Evolutionary conservation across 2,113 vertebrate species (phyloP).

Genomic region (Egretta garzetta): DNA sequence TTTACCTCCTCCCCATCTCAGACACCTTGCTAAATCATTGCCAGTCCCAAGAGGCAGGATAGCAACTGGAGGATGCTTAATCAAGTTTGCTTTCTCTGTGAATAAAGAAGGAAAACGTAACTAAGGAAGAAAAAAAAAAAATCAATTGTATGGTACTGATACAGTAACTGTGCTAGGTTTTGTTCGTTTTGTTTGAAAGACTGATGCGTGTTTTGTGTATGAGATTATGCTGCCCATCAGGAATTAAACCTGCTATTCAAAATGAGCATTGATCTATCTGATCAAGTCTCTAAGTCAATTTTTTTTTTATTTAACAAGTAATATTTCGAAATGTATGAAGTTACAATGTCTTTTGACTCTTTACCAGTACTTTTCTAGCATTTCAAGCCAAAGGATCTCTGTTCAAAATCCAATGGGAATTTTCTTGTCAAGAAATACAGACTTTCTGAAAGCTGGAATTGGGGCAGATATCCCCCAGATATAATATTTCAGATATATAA

Average conservation of each 20-base stretch:
- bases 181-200: neutral
- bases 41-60: slow-evolving; percentile 96
- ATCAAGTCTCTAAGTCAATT: neutral
- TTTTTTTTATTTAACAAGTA: neutral
- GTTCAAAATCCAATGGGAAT: neutral
- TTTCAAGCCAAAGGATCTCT: neutral
- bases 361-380: neutral
- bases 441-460: neutral
- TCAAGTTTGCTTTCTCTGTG: slow-evolving; percentile 91
- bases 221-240: neutral
- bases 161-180: neutral
- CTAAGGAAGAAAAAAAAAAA: neutral
- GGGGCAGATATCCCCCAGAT: neutral
- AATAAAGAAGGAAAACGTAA: slow-evolving; percentile 22
- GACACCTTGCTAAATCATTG: slow-evolving; percentile 93
- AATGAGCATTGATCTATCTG: neutral
- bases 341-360: neutral
- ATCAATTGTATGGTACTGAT: neutral
- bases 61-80: slow-evolving; percentile 91
- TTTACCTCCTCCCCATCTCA: slow-evolving; percentile 97
- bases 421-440: neutral
- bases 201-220: neutral
- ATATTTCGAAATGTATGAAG: neutral
- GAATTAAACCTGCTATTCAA: neutral
- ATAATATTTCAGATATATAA: neutral